Base-by-base conservation (phyloP, 2,888 invertebrate genomes). In the Druceiella hillmani region DNA sequence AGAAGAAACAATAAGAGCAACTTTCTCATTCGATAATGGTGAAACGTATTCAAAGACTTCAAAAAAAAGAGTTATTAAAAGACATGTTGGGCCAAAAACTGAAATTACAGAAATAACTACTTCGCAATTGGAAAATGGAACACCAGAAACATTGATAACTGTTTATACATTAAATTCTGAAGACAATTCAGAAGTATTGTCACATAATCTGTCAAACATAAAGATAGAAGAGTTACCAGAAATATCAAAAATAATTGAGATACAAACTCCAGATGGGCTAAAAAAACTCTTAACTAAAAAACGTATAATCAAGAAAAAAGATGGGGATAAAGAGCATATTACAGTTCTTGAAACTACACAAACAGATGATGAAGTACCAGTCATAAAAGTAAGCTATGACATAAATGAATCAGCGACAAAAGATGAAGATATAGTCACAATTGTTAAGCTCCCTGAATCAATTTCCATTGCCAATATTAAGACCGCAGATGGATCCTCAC, bases 1-100 rank as follows among this genome's bases (percentile, higher is more conserved):
- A 7, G 61, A 61, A 47, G 58, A 59, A 42, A 51, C 57, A 3
- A 56, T 56, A n/a, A 46, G 60, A 7, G 59, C 60, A 5, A 59
- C 62, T 46, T 57, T 61, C 13, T 52, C 55, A 9, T 59, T 61
- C 4, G 55, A 57, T 7, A 55, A 57, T 33, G 63, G 60, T 14
- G 50, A 52, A 41, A 59, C 63, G 0, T 58, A 56, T 36, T 65
- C 61, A 43, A 56, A 48, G 33, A 53, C 51, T 9, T 49, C 52
- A n/a, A 60, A 49, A 33, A 55, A 54, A 42, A 42, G 54, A 6
- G 46, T 51, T 1, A 51, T 52, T 4, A 53, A 53, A 41, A 58
- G 52, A 44, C 51, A 47, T 34, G 54, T 52, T 26, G 57, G 55
- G 3, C 20, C 17, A 12, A 46, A 55, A 15, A 43, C 48, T 44